Conservation (phyloP, 1,140 invertebrate species). For the Aphis gossypii region DNA sequence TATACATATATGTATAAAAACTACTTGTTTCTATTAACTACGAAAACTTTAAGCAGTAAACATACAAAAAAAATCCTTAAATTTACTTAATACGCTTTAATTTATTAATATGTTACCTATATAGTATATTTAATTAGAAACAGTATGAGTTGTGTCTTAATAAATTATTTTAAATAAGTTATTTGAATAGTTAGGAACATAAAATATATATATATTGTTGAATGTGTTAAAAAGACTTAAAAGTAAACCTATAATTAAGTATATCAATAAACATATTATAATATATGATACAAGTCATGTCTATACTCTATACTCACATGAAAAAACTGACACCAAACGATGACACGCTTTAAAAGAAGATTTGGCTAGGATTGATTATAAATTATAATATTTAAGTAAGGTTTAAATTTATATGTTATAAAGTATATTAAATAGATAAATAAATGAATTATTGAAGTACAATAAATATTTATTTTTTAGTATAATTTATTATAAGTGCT, state of each 20-base stretch:
- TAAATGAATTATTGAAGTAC: background rate
- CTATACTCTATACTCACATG: too few relatives aligned
- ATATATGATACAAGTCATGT: too few relatives aligned
- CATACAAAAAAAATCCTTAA: background rate
- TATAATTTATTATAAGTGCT: background rate
- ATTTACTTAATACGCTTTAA: background rate
- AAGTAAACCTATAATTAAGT: background rate
- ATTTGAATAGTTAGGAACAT: background rate
- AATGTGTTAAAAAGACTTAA: background rate
- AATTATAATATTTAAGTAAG: too few relatives aligned
- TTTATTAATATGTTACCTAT: background rate
- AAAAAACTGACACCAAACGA: too few relatives aligned
- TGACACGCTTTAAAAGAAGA: too few relatives aligned
- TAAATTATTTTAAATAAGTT: background rate
- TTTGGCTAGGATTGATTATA: too few relatives aligned
- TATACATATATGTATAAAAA: background rate
- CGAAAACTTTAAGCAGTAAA: background rate
- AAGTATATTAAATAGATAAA: too few relatives aligned
- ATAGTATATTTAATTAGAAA: background rate
- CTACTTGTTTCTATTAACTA: background rate
- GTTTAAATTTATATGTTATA: too few relatives aligned
- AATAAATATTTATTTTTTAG: background rate
- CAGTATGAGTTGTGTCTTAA: background rate
- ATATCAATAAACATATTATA: too few relatives aligned
- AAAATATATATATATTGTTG: background rate